Percentiles rank a stretch among this genome's conserved stretches.
phyloP scores from a whole-genome alignment of 2,113 vertebrate genomes.

The Lophius piscatorius region DNA sequence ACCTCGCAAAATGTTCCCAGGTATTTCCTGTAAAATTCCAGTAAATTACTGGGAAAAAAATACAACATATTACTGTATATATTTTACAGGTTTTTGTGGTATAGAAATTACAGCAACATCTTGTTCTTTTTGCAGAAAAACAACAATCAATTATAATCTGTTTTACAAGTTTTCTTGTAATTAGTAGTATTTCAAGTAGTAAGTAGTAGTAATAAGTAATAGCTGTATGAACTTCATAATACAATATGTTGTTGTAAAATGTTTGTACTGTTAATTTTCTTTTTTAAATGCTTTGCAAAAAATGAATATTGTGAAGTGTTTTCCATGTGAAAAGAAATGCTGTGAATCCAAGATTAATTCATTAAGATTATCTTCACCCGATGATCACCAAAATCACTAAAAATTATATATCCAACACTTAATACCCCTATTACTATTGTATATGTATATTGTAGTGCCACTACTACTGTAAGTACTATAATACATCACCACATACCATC shows the following conservation, averaged over 20 bases:
- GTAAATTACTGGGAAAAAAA: not conserved
- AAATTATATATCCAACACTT: too few relatives aligned
- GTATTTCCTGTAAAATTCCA: not conserved
- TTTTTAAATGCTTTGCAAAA: slow-evolving; percentile 1
- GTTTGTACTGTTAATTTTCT: not conserved
- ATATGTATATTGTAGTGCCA: too few relatives aligned
- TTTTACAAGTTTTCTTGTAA: not conserved
- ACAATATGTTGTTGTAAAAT: slow-evolving; percentile 1
- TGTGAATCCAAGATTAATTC: too few relatives aligned
- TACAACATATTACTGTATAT: not conserved
- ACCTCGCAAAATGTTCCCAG: slow-evolving; percentile 1
- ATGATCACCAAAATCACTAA: too few relatives aligned
- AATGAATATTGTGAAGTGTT: not conserved
- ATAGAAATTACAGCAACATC: slow-evolving; percentile 1
- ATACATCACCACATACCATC: too few relatives aligned
- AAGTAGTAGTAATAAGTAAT: too few relatives aligned
- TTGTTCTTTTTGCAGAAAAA: not conserved
- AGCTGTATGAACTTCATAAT: too few relatives aligned
- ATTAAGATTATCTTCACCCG: too few relatives aligned
- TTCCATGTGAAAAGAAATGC: too few relatives aligned
- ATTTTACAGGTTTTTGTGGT: not conserved
- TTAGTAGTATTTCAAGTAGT: too few relatives aligned
- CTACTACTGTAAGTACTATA: too few relatives aligned
- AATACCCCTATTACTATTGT: too few relatives aligned
- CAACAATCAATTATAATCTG: not conserved